Evolutionary conservation across 2,888 invertebrate genomes (phyloP), one percentile per base, ranked within the genome.

Genomic region (Omphaloscelis lunosa): DNA sequence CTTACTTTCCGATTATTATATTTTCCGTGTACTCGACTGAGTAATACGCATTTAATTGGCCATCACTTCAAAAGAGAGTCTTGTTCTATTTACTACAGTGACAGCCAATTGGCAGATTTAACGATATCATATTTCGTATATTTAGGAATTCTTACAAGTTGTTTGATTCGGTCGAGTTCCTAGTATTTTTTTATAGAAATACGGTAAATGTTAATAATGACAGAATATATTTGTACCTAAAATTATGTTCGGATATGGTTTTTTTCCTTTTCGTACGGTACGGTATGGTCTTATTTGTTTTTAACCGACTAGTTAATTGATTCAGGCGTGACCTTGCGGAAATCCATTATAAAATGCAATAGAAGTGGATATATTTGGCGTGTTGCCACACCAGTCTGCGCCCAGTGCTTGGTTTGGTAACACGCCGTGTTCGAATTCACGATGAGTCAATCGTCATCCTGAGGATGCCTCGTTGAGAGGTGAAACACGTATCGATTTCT

Each of bases 41-140:
- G 63, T 71, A 79, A 72, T 75, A 67, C 67, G 9, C 17, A 67
- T 86, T 75, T 86, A 77, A 79, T 86, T 79, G 77, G 75, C 66
- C 69, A 34, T 77, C 65, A 77, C 77, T 71, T 85, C 77, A 77
- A 85, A 86, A 48, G 63, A 58, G 12, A 65, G 12, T 69, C 58
- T 29, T 48, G n/a, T 77, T 72, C 51, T 71, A 59, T 74, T 68
- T 72, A 59, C 29, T 59, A 59, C 53, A 69, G 51, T 45, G 15
- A 29, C 34, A 39, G 48, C 27, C 75, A 72, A 75, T 83, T 70
- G 69, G 39, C n/a, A 59, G 15, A 75, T 75, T 72, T 80, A 65
- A 75, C 34, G 61, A 59, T 74, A 71, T 63, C 29, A 56, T 45
- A 75, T 58, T 75, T 65, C 63, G 17, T 72, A 62, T 65, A 34